Conservation (phyloP, 2,888 invertebrate species). For the Apamea anceps region DNA sequence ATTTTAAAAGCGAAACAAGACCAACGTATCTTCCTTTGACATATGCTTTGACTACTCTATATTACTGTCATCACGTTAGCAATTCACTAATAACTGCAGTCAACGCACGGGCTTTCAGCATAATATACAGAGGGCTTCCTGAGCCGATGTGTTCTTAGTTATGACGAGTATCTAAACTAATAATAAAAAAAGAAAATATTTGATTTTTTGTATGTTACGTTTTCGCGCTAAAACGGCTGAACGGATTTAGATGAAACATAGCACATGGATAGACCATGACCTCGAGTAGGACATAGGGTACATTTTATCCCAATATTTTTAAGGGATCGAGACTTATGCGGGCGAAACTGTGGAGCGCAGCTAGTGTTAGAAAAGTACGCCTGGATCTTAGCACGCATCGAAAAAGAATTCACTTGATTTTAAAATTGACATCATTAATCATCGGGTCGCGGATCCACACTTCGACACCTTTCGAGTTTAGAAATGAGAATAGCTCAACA, state of each 20-base stretch:
- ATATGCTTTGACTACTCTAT: neutral
- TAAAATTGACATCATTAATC: conserved; percentile 11
- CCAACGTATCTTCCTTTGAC: neutral
- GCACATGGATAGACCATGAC: neutral
- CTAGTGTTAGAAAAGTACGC: neutral
- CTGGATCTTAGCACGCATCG: neutral
- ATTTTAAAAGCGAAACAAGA: conserved; percentile 14
- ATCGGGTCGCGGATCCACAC: too few relatives aligned
- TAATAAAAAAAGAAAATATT: too few relatives aligned
- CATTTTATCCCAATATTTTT: neutral
- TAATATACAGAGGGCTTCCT: neutral
- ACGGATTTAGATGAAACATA: neutral
- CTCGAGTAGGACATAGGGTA: neutral
- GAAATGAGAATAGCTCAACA: too few relatives aligned
- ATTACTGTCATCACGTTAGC: neutral
- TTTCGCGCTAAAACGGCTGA: too few relatives aligned
- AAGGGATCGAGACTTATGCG: neutral
- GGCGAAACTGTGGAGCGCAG: neutral
- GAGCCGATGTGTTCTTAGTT: too few relatives aligned
- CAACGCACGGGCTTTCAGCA: neutral
- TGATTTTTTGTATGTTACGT: too few relatives aligned
- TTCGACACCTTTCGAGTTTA: neutral
- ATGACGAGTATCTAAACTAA: neutral
- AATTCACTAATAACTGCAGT: neutral
- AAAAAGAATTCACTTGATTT: neutral